Conservation (phyloP, 2,888 invertebrate species). For the Keiferia lycopersicella region DNA sequence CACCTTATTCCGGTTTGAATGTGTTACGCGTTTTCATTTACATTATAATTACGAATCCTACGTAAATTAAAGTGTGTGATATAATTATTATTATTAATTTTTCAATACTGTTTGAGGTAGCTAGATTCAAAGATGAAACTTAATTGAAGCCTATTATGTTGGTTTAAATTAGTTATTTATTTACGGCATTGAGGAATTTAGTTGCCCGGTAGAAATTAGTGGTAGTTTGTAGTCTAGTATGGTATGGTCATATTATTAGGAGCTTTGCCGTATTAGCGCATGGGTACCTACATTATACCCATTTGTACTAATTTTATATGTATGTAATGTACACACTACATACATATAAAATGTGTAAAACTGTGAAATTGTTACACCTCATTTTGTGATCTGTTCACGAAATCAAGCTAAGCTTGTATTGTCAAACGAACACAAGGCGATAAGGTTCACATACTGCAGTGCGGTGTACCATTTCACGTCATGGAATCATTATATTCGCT, state of each 20-base stretch:
- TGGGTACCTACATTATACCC: too few relatives aligned
- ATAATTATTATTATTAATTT: slow-evolving; percentile 61
- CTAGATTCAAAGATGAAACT: slow-evolving; percentile 60
- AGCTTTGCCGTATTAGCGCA: slow-evolving; percentile 66
- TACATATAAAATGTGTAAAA: slow-evolving; percentile 26
- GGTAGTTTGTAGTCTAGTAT: slow-evolving; percentile 57
- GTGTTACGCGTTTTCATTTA: slow-evolving; percentile 47
- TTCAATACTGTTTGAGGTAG: slow-evolving; percentile 70
- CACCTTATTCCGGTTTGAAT: slow-evolving; percentile 42
- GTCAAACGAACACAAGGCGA: slow-evolving; percentile 31
- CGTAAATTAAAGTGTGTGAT: slow-evolving; percentile 76
- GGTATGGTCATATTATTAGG: slow-evolving; percentile 63
- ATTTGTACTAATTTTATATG: too few relatives aligned
- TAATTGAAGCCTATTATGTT: slow-evolving; percentile 60
- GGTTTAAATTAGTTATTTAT: slow-evolving; percentile 68
- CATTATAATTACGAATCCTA: slow-evolving; percentile 49
- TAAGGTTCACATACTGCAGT: slow-evolving; percentile 39
- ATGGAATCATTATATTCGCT: slow-evolving; percentile 55
- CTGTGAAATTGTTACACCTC: slow-evolving; percentile 32
- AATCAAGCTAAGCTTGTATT: slow-evolving; percentile 20
- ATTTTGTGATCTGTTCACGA: background rate
- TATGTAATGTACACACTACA: slow-evolving; percentile 51
- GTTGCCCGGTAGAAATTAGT: slow-evolving; percentile 68
- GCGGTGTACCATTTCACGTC: slow-evolving; percentile 43
- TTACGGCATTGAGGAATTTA: slow-evolving; percentile 62